These are phyloP conservation scores for Sebastolobus altivelis DNA, from an alignment of 2,797 vertebrate species.

Conservation along the genomic window DNA sequence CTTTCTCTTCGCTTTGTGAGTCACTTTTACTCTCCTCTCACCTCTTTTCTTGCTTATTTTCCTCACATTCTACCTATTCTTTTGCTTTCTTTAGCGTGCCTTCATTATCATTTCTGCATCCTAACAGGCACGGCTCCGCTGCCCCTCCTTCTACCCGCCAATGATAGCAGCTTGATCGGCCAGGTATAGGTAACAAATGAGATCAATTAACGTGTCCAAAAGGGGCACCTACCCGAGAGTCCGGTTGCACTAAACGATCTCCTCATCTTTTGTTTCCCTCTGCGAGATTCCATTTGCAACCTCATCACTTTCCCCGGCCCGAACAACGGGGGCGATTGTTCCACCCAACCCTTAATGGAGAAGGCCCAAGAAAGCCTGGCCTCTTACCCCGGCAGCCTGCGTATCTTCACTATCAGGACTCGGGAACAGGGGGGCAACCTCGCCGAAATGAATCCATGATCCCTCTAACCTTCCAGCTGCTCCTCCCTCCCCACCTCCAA, in stretches of 20 bases:
- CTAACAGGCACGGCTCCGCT: not conserved
- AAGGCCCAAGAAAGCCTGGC: conserved; percentile 85
- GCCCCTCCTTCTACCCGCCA: conserved; percentile 24
- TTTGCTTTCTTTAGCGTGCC: not conserved
- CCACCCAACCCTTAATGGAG: conserved; percentile 83
- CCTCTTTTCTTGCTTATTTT: conserved; percentile 3
- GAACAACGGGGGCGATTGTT: conserved; percentile 93
- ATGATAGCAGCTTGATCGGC: conserved; percentile 92
- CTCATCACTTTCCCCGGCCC: conserved; percentile 79
- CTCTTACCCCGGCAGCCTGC: conserved; percentile 82
- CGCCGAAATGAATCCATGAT: conserved; percentile 81
- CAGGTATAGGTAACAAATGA: conserved; percentile 97
- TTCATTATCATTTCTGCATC: not conserved
- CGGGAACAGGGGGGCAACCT: conserved; percentile 66
- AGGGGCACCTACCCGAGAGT: conserved; percentile 92
- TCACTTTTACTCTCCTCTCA: not conserved
- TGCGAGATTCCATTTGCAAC: conserved; percentile 85
- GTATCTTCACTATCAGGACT: conserved; percentile 89
- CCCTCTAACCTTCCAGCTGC: conserved; percentile 39
- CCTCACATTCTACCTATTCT: not conserved
- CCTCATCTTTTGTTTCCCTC: conserved; percentile 91
- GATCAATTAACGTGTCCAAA: conserved; percentile 96
- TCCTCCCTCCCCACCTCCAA: conserved; percentile 46
- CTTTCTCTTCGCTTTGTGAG: conserved; percentile 32
- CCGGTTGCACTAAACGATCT: conserved; percentile 93